Conservation (phyloP, 2,113 vertebrate species). For the Nycticebus coucang region DNA sequence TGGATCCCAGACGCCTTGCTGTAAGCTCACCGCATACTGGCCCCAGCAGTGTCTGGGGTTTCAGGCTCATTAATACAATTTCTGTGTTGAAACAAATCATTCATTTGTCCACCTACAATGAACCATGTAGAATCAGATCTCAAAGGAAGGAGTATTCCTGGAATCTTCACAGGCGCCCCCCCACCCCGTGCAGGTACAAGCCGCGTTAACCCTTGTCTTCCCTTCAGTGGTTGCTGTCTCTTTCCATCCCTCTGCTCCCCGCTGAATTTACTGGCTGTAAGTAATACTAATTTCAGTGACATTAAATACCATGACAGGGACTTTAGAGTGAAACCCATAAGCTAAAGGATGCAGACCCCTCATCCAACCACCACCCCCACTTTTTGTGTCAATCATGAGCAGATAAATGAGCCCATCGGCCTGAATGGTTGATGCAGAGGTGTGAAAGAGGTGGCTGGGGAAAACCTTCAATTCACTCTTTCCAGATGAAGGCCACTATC, state of each 20-base stretch:
- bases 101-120: too few relatives aligned
- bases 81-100: neutral
- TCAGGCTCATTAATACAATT: neutral
- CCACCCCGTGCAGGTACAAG: neutral
- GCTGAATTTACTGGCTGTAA: neutral
- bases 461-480: neutral
- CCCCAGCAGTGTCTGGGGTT: fast-evolving
- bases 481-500: neutral
- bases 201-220: neutral
- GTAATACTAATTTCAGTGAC: neutral
- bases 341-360: neutral
- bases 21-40: neutral
- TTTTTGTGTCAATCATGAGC: neutral
- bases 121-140: neutral
- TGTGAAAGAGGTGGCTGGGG: fast-evolving
- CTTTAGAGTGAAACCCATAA: neutral
- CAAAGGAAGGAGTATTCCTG: neutral
- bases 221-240: neutral
- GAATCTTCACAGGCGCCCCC: neutral
- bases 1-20: fast-evolving
- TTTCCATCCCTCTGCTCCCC: neutral
- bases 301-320: neutral
- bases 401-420: neutral
- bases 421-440: neutral
- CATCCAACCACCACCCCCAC: neutral